phyloP scores from a whole-genome alignment of 2,888 invertebrate species.

The Ormyrus pomaceus region DNA sequence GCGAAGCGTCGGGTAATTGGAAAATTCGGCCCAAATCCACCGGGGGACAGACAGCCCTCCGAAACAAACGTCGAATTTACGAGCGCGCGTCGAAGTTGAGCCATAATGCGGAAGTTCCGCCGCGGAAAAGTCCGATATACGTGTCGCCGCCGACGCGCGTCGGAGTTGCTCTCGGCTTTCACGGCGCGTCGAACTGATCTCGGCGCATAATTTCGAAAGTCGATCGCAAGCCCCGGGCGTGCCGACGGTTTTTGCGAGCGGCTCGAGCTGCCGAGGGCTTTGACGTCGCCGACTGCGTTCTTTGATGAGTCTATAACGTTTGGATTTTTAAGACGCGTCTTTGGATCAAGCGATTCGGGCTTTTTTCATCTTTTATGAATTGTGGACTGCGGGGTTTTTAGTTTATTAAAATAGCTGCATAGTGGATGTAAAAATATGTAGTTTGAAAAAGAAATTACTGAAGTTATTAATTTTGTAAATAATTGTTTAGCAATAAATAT shows the following conservation, averaged over 20 bases:
- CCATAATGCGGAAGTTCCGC: constrained; percentile 49
- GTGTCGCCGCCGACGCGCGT: neutral
- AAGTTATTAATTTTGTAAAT: no score
- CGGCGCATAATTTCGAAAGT: constrained; percentile 50
- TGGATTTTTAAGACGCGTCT: no score
- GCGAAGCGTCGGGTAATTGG: constrained; percentile 25
- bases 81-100: constrained; percentile 50
- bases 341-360: no score
- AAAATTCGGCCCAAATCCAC: constrained; percentile 43
- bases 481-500: no score
- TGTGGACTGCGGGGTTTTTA: neutral
- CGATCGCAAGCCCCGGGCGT: constrained; percentile 10
- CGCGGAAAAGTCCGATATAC: constrained; percentile 40
- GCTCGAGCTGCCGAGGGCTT: neutral
- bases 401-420: no score
- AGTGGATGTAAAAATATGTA: no score
- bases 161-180: constrained; percentile 25
- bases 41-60: neutral
- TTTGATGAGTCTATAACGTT: no score
- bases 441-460: no score
- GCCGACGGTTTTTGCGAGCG: constrained; percentile 11
- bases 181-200: constrained; percentile 7
- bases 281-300: neutral
- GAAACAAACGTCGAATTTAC: constrained; percentile 55
- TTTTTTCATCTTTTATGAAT: no score